Base-by-base conservation (phyloP, 2,888 invertebrate genomes). In the Agapetus fuscipes region DNA sequence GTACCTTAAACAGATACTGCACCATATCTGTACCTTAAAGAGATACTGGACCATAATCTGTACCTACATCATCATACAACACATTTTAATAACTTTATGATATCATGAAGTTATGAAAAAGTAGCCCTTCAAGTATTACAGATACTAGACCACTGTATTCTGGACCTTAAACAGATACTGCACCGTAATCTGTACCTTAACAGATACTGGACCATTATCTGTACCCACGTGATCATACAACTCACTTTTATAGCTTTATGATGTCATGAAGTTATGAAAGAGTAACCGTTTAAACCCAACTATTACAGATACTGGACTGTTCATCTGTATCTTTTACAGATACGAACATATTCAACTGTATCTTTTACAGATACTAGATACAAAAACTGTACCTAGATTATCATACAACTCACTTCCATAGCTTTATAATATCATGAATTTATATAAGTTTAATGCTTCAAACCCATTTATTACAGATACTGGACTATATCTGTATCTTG, bases 281-380 rank as follows among this genome's bases (percentile, higher is more conserved):
- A 85, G 44, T 90, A 90, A 41, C 90, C 89, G 48, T 91, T 90
- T 64, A 91, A 91, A 65, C 89, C 90, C 52, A 90, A 88, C 61
- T 89, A 89, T 64, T 91, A 91, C 65, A 80, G 90, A 82, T 89
- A 64, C 20, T 9, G 9, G 20, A 20, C 20, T n/a, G n/a, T n/a
- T n/a, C n/a, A n/a, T 6, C 20, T 20, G 5, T 4, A 20, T 9
- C n/a, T n/a, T n/a, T n/a, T 6, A 9, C 20, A 20, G 20, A 9
- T 9, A 20, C 4, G n/a, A 4, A 9, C 9, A 20, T 9, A 20
- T 6, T 9, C 4, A 20, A 4, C 20, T n/a, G n/a, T n/a, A n/a
- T n/a, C n/a, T 9, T 20, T 6, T 6, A 6, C 5, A 20, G 20
- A 6, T 20, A 20, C 5, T 4, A 9, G 9, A 20, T 9, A n/a